Evolutionary conservation across 1,140 invertebrate genomes (phyloP).

Genomic region (Meloidogyne floridensis): DNA sequence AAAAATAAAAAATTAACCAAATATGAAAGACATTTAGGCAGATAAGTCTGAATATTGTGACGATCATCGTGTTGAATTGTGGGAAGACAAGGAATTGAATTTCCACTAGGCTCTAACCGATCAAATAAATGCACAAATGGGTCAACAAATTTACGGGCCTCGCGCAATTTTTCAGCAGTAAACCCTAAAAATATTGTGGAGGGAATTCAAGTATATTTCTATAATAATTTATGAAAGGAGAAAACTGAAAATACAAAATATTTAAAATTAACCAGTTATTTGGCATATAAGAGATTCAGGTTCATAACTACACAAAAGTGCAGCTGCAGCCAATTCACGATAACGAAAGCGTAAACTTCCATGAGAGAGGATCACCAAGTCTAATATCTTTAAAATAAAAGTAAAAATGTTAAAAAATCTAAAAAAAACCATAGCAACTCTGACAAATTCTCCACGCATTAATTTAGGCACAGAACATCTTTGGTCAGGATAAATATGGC

Average conservation of each 20-base stretch:
- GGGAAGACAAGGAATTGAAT: constrained; percentile 37
- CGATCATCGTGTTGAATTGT: constrained; percentile 30
- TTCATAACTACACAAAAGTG: constrained; percentile 52
- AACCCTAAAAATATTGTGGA: constrained; percentile 39
- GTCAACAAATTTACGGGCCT: constrained; percentile 39
- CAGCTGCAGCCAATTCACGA: constrained; percentile 53
- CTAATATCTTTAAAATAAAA: constrained; percentile 36
- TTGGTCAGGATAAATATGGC: constrained; percentile 42
- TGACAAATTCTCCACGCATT: constrained; percentile 49
- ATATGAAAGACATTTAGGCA: constrained; percentile 11
- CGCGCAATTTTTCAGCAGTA: constrained; percentile 29
- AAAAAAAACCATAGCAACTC: constrained; percentile 31
- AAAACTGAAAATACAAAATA: constrained; percentile 11
- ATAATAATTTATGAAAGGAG: too few species aligned
- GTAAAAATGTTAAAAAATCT: neutral
- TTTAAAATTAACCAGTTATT: constrained; percentile 42
- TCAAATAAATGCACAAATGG: constrained; percentile 44
- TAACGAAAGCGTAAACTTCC: constrained; percentile 44
- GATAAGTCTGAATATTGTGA: constrained; percentile 47
- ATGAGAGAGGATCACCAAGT: constrained; percentile 43
- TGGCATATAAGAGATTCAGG: constrained; percentile 42
- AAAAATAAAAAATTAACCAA: constrained; percentile 21
- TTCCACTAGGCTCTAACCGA: constrained; percentile 37
- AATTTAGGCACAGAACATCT: constrained; percentile 45
- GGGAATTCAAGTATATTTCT: neutral